phyloP scores from a whole-genome alignment of 2,888 invertebrate species.

The Flexamia atlantica region DNA sequence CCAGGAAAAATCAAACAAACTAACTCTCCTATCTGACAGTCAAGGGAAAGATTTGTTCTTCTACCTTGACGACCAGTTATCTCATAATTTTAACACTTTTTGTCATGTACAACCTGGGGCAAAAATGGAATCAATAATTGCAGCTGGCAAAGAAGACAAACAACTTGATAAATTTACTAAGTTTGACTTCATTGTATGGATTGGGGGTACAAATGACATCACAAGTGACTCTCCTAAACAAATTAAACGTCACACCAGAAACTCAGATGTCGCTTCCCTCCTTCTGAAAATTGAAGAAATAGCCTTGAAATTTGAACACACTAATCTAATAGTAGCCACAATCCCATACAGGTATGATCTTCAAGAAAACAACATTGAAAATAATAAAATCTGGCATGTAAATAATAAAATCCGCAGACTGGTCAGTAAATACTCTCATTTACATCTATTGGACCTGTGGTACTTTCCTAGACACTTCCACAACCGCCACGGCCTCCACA shows the following conservation, averaged over 20 bases:
- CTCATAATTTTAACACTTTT: background rate
- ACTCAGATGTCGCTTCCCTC: too few relatives aligned
- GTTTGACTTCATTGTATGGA: conserved; percentile 10
- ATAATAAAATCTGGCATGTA: background rate
- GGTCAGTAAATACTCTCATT: background rate
- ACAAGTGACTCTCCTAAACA: background rate
- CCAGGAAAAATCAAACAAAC: background rate
- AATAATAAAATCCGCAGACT: background rate
- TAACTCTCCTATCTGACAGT: conserved; percentile 1
- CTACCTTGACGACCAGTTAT: background rate
- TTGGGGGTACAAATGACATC: conserved; percentile 19
- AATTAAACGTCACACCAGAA: background rate
- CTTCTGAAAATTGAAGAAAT: background rate
- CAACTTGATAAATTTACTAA: background rate
- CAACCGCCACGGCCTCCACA: conserved; percentile 4
- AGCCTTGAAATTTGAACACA: background rate
- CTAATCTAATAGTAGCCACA: background rate
- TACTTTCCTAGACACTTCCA: background rate
- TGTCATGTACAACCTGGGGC: background rate
- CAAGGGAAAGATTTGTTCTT: background rate
- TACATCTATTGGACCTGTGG: background rate
- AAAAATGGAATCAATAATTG: background rate
- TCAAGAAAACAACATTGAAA: background rate
- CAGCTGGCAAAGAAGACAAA: background rate
- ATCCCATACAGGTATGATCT: conserved; percentile 14